These are phyloP conservation scores for Plotosus lineatus DNA, from an alignment of 2,113 vertebrate genomes.

Conservation along the genomic window DNA sequence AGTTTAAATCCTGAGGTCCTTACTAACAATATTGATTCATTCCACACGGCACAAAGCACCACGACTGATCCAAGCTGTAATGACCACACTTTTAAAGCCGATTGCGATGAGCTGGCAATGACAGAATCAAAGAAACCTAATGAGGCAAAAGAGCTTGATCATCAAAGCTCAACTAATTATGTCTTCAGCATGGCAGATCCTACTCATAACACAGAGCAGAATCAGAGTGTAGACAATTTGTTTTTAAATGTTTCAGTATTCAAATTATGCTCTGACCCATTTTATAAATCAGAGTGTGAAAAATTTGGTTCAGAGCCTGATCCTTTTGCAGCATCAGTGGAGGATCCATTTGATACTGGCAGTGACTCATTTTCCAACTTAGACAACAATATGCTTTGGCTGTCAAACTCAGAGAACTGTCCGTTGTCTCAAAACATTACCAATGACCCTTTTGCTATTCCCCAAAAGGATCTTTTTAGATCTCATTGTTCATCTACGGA, in stretches of 20 bases:
- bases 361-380: slow-evolving; percentile 35
- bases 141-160: neutral
- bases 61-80: slow-evolving; percentile 10
- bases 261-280: slow-evolving; percentile 37
- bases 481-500: slow-evolving; percentile 13
- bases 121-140: neutral
- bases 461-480: neutral
- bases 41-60: neutral
- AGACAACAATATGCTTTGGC: slow-evolving; percentile 10
- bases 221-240: neutral
- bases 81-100: slow-evolving; percentile 18
- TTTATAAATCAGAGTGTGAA: slow-evolving; percentile 14
- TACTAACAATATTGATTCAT: slow-evolving; percentile 13
- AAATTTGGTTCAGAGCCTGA: slow-evolving; percentile 32
- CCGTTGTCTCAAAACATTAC: neutral
- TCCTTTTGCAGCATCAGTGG: slow-evolving; percentile 32
- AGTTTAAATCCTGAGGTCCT: slow-evolving; percentile 24
- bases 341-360: slow-evolving; percentile 36
- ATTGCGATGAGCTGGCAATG: slow-evolving; percentile 28
- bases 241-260: slow-evolving; percentile 21
- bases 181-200: neutral
- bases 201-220: slow-evolving; percentile 6
- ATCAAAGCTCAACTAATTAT: neutral
- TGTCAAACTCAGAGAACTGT: slow-evolving; percentile 1
- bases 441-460: slow-evolving; percentile 9